Evolutionary conservation across 2,113 vertebrate genomes (phyloP), one percentile per base, ranked within the genome.

Genomic region (Microcebus jonahi): DNA sequence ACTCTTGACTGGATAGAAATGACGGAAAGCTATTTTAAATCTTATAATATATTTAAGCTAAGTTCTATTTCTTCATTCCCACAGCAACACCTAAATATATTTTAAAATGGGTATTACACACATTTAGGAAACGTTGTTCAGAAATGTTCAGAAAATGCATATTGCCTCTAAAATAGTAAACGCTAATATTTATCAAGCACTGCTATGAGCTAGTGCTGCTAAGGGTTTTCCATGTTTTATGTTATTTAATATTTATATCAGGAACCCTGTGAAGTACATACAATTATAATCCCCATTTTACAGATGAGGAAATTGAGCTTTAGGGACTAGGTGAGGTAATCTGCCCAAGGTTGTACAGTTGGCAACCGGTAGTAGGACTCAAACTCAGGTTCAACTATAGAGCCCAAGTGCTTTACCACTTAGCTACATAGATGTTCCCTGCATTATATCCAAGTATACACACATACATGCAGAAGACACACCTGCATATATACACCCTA

Each of bases 231-330:
- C 14, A 82, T 45, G 15, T 8, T 83, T 75, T 83, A 65, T 65
- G 53, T 89, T 65, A 31, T 76, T 86, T 86, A 91, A 42, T 80
- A 48, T 55, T 80, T 95, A 81, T 23, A 55, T 70, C 75, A 87
- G 23, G n/a, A 65, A 86, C 31, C 45, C 17, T 87, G 73, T 13
- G 45, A 76, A 87, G 29, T 45, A 61, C 34, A 85, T 45, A 87
- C 18, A n/a, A 65, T 55, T 95, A 48, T 12, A 86, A 42, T 31
- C 34, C 20, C 45, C 29, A 73, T 57, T 82, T 95, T 75, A 45
- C 21, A 81, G 53, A 71, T 81, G 76, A 81, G 34, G 65, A 81
- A 81, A 73, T 17, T 91, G 81, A 80, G 31, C 12, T 14, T 81
- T 82, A 87, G 23, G 36, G 36, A 71, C 42, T 84, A 36, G n/a